Base-by-base conservation (phyloP, 2,113 vertebrate genomes). In the Oryzias curvinotus region DNA sequence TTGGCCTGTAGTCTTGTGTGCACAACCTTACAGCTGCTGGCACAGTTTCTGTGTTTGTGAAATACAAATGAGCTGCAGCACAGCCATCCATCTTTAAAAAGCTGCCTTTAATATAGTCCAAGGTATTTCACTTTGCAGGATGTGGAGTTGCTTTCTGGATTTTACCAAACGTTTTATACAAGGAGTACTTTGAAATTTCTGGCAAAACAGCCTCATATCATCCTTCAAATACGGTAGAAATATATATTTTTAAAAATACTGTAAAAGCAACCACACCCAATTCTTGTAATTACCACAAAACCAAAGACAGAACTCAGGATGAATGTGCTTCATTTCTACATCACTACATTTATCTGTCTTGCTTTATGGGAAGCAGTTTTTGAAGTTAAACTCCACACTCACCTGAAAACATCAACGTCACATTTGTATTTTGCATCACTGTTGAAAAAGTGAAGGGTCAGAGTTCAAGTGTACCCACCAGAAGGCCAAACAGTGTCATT, bases 111-210 rank as follows among this genome's bases (percentile, higher is more conserved):
- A 83, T 53, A 52, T 85, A 71, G 76, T 59, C 81, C 83, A 81
- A 76, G 85, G 73, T 87, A 82, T 87, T 82, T 83, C 84, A 87
- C 83, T 87, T 84, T 80, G 70, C 78, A 83, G 84, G 89, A 91
- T 91, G 88, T 90, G 87, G 84, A 85, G 86, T 80, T 88, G 80
- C 73, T 78, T 80, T 84, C 87, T 92, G 85, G 90, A 85, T 80
- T 81, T 59, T 56, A 85, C 68, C 66, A 42, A 74, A 18, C 18
- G 71, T 78, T 79, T 69, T 30, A 72, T 75, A 91, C 89, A 90
- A 91, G 88, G 87, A 80, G 62, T 76, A 49, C 68, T 89, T 88
- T 88, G 80, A 90, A 90, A 86, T 75, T 60, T 72, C 62, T 77
- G 72, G 76, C 79, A 75, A 78, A 75, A 85, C 85, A 82, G 80